These are phyloP conservation scores for Ips nitidus DNA, from an alignment of 1,140 invertebrate species.

Conservation along the genomic window DNA sequence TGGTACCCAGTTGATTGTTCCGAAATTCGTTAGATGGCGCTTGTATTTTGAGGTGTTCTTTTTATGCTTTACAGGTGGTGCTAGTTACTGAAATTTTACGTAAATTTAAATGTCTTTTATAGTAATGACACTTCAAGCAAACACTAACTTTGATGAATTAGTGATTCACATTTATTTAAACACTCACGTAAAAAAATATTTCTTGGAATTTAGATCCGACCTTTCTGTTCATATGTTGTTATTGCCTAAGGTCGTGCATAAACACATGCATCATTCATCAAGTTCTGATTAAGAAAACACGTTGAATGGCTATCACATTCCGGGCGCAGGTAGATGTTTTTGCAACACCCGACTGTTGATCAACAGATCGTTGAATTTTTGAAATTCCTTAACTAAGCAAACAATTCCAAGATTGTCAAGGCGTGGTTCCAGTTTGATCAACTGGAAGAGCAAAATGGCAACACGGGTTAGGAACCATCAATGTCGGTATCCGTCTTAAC, in stretches of 20 bases:
- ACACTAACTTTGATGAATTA: no score
- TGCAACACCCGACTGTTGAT: background rate
- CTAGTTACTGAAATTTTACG: no score
- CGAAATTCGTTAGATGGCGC: no score
- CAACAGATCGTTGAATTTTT: background rate
- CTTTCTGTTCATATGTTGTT: background rate
- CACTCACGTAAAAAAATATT: no score
- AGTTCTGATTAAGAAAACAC: constrained; percentile 1
- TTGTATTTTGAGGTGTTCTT: no score
- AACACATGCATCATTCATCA: background rate
- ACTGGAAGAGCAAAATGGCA: background rate
- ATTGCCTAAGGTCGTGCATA: constrained; percentile 3
- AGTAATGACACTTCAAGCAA: no score
- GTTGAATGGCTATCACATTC: background rate
- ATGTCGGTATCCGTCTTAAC: constrained; percentile 14
- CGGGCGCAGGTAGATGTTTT: background rate
- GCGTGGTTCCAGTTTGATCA: background rate
- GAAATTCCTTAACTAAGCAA: background rate
- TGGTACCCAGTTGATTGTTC: no score
- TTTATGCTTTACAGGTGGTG: no score
- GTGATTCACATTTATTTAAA: no score
- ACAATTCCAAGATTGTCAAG: background rate
- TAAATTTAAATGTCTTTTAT: no score
- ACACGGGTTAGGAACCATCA: background rate
- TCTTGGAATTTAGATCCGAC: no score